Base-by-base conservation (phyloP, 2,797 vertebrate genomes). In the Synaphobranchus kaupii region DNA sequence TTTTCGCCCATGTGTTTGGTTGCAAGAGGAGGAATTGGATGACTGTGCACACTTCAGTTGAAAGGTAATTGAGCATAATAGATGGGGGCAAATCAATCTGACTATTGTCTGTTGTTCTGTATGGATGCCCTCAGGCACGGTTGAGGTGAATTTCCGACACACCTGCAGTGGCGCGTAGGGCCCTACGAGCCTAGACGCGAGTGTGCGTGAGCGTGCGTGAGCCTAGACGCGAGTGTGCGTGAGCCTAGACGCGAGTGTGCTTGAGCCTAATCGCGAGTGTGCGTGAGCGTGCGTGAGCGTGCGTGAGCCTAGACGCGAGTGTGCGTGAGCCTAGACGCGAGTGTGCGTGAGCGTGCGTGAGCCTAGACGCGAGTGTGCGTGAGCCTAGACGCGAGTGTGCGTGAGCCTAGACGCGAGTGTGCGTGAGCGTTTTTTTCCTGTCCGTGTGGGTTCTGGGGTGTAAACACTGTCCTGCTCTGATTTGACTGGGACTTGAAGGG, bases 1-100 rank as follows among this genome's bases (percentile, higher is more conserved):
- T 68, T 28, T 68, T 76, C n/a, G 63, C 9, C 63, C 25, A 31
- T 60, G 48, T 82, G 54, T 66, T 48, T 76, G 60, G 87, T 44
- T 15, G 20, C n/a, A n/a, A 78, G 34, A 34, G 48, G 25, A 39
- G 4, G 58, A 66, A 13, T 17, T 48, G 22, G 1, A 81, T 81
- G 78, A 50, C 78, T 25, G 20, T 47, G 20, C 78, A 81, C 47
- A 81, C 47, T 48, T 25, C 9, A 25, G 13, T 84, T 34, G 52
- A 20, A 34, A 39, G 13, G 28, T 12, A 15, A 25, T 84, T 34
- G 54, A 84, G 28, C 25, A n/a, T 13, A 28, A 71, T 31, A 71
- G n/a, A 71, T 13, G 1, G 66, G 66, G 28, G 66, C n/a, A 71
- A 31, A 66, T 8, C n/a, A 31, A 12, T 28, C 66, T 12, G 8